phyloP scores from a whole-genome alignment of 2,888 invertebrate species.

The Prenolepis imparis region DNA sequence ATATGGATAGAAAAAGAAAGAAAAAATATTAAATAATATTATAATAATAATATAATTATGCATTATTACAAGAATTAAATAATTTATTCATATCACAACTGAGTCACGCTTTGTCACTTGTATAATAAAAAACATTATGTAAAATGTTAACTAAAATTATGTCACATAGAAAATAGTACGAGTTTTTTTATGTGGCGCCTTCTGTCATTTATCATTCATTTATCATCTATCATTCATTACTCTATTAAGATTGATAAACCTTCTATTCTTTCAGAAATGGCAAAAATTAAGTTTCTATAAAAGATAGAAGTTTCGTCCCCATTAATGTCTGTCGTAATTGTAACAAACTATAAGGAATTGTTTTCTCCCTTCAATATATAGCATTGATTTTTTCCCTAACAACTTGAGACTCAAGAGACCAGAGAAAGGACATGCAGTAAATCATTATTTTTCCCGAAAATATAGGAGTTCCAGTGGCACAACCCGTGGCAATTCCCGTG shows the following conservation, averaged over 20 bases:
- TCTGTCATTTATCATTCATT: too few species aligned
- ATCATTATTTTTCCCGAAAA: background rate
- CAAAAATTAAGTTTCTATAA: background rate
- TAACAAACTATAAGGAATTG: background rate
- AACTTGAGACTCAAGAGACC: background rate
- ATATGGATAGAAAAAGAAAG: background rate
- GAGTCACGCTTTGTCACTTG: background rate
- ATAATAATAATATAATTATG: background rate
- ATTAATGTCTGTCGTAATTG: background rate
- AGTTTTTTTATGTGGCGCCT: background rate
- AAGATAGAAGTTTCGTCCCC: background rate
- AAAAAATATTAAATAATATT: background rate
- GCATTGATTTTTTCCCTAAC: background rate
- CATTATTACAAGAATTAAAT: background rate
- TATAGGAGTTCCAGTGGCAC: slow-evolving; percentile 88
- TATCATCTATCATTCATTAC: too few species aligned
- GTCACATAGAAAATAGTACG: too few species aligned
- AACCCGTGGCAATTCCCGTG: slow-evolving; percentile 89
- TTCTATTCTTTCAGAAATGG: background rate
- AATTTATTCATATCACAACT: background rate
- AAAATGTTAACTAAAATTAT: background rate
- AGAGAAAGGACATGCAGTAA: background rate
- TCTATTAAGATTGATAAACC: background rate
- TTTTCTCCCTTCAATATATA: too few species aligned
- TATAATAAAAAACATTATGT: background rate